Conservation (phyloP, 2,113 vertebrate genomes). For the Hippoglossus stenolepis region DNA sequence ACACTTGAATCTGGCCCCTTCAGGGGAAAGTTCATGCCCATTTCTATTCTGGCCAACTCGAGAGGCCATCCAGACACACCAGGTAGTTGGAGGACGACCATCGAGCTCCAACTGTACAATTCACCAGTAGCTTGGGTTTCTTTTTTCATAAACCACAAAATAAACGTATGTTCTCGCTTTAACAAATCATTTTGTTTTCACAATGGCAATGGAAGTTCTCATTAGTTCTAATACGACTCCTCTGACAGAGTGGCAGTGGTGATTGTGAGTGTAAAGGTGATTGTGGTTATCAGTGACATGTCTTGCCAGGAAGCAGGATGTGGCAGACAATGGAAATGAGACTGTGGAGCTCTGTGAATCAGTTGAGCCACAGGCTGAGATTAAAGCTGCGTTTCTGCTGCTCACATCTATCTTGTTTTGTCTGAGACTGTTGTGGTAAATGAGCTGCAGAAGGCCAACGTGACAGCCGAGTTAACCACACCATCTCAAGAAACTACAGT, state of each 20-base stretch:
- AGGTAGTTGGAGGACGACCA: conserved; percentile 22
- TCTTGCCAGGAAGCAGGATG: conserved; percentile 7
- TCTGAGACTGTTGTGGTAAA: conserved; percentile 24
- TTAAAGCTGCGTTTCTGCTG: conserved; percentile 17
- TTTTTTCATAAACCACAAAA: not conserved
- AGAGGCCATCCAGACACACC: conserved; percentile 35
- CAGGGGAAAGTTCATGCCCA: conserved; percentile 20
- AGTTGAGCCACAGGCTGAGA: conserved; percentile 6
- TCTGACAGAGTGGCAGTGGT: not conserved
- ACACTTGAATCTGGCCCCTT: conserved; percentile 16
- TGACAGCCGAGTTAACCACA: not conserved
- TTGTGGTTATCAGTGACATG: conserved; percentile 23
- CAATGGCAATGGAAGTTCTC: not conserved
- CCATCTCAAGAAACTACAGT: too few relatives aligned
- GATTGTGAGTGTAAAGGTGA: conserved; percentile 1
- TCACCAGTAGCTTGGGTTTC: not conserved
- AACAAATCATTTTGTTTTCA: not conserved
- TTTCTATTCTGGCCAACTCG: conserved; percentile 22
- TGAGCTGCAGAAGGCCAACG: not conserved
- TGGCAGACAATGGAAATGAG: conserved; percentile 14
- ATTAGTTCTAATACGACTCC: too few relatives aligned
- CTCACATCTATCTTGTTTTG: conserved; percentile 58
- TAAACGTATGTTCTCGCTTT: not conserved
- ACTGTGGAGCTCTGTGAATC: conserved; percentile 1
- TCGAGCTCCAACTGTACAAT: conserved; percentile 40